Evolutionary conservation across 1,140 invertebrate genomes (phyloP).

Genomic region (Cephus cinctus): DNA sequence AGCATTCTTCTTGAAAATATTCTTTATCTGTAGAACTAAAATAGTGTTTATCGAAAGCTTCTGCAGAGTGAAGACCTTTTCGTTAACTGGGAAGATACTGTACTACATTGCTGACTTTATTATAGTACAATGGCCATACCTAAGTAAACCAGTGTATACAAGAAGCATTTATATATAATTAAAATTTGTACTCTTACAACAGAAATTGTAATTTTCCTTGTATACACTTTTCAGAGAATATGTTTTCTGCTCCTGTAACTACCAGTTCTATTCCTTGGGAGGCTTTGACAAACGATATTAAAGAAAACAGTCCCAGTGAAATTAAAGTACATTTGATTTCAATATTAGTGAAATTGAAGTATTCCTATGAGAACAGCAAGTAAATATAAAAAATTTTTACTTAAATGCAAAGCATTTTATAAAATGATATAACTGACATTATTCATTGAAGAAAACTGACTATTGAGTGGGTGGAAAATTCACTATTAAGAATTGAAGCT

Average conservation of each 20-base stretch:
- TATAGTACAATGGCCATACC: conserved; percentile 85
- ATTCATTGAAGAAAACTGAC: conserved; percentile 19
- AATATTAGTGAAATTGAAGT: conserved; percentile 21
- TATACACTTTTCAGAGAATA: conserved; percentile 27
- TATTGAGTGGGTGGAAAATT: conserved; percentile 36
- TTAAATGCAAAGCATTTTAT: conserved; percentile 12
- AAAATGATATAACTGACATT: conserved; percentile 7
- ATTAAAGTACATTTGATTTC: conserved; percentile 34
- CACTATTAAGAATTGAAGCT: conserved; percentile 52
- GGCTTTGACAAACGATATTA: conserved; percentile 28
- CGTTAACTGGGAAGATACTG: conserved; percentile 85
- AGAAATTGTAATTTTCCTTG: too few relatives aligned
- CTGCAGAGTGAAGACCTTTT: conserved; percentile 86
- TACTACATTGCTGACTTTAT: conserved; percentile 81
- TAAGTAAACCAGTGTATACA: conserved; percentile 34
- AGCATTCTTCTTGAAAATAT: conserved; percentile 66
- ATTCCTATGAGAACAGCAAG: conserved; percentile 21
- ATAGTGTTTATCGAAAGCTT: conserved; percentile 94
- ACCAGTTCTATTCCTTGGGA: conserved; percentile 33
- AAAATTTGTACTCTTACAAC: too few relatives aligned
- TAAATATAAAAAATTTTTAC: conserved; percentile 22
- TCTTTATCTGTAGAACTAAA: conserved; percentile 66
- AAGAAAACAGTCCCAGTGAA: conserved; percentile 31
- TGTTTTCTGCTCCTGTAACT: conserved; percentile 15
- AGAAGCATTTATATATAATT: conserved; percentile 32